Evolutionary conservation across 2,797 vertebrate genomes (phyloP), one percentile per base, ranked within the genome.

Genomic region (Coregonus suidteri): DNA sequence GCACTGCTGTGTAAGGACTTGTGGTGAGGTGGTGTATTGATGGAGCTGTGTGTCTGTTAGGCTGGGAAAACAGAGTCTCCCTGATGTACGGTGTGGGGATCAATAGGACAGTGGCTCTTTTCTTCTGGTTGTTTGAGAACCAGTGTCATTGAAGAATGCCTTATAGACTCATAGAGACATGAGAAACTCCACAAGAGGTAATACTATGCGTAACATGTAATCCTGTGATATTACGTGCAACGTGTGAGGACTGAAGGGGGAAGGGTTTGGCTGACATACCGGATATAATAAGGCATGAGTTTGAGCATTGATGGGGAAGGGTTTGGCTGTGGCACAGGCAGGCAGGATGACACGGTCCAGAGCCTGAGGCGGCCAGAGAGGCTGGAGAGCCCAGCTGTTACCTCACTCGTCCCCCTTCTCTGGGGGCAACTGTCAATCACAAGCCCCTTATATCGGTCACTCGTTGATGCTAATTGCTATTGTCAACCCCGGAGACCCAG

Each of bases 401-500:
- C 90, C 91, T 92, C 90, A 91, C 88, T 90, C 91, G 90, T 88
- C 84, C 86, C 37, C 82, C 88, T 92, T 91, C 90, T 91, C 91
- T 91, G 89, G 90, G 89, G 91, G 88, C 88, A 84, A 88, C 91
- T 92, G 92, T 92, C 92, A 93, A 92, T 93, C 92, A 93, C 83
- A 87, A 82, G 88, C 80, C 82, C 79, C 90, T 93, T 89, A 89
- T 91, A 91, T 93, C 83, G 84, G 87, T 74, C 88, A 69, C 87
- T 90, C 91, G 93, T 93, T 93, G 92, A 94, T 91, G 91, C 91
- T 92, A 93, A 93, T 93, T 91, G 88, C 90, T 92, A 90, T 92
- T 92, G 91, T 92, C 92, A 93, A 90, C 91, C 91, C 91, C 77
- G 87, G 91, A 92, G 91, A 92, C 90, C 87, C 35, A 79, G 83